These are phyloP conservation scores for Campoplex capitator DNA, from an alignment of 2,888 invertebrate genomes.

Conservation along the genomic window DNA sequence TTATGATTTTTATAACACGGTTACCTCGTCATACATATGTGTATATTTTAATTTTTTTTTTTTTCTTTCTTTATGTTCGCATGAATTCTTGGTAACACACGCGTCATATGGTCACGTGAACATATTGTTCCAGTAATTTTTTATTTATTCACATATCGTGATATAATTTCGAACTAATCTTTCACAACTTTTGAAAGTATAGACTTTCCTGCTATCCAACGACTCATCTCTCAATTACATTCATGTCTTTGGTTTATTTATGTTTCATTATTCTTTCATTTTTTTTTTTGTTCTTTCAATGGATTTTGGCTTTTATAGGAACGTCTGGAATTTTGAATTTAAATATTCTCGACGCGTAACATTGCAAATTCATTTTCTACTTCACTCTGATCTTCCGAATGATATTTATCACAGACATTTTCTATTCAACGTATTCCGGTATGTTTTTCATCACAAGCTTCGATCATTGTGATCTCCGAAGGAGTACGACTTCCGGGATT, in stretches of 20 bases:
- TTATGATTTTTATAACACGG: constrained; percentile 48
- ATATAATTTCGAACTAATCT: not conserved
- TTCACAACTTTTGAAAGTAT: not conserved
- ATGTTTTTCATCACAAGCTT: not conserved
- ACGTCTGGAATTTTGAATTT: not conserved
- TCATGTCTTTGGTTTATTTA: not conserved
- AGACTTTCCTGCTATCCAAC: not conserved
- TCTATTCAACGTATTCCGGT: not conserved
- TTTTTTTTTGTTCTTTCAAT: not conserved
- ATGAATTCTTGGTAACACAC: constrained; percentile 51
- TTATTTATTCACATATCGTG: constrained; percentile 15
- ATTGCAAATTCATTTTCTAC: too few species aligned
- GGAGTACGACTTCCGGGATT: not conserved
- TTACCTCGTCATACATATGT: constrained; percentile 17
- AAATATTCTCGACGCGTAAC: not conserved
- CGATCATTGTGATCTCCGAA: not conserved
- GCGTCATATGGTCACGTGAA: constrained; percentile 24
- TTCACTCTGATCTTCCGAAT: not conserved
- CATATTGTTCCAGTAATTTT: constrained; percentile 42
- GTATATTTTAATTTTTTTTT: constrained; percentile 2
- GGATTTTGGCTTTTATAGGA: not conserved
- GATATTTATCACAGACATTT: not conserved
- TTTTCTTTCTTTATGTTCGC: constrained; percentile 19
- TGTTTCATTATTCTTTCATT: not conserved
- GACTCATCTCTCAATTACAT: not conserved